A percentile compares a stretch with the other conserved stretches of the same genome.
Evolutionary conservation across 2,888 invertebrate species (phyloP).

Genomic region (Maniola hyperantus): DNA sequence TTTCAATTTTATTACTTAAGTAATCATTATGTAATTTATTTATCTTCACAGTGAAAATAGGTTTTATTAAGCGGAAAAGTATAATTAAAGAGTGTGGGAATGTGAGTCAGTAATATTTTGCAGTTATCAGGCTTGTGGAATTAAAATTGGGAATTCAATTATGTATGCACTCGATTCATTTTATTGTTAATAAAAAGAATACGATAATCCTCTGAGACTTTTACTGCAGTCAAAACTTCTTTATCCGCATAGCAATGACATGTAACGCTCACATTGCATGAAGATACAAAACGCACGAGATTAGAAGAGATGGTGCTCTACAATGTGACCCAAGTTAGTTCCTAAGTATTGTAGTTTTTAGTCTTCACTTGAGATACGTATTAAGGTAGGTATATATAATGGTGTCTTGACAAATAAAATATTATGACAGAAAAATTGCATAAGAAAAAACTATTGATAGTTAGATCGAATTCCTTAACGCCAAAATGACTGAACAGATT

Average conservation of each 20-base stretch:
- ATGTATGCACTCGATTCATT: constrained; percentile 80
- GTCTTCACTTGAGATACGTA: too few relatives aligned
- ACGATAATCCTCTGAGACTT: constrained; percentile 57
- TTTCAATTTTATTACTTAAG: constrained; percentile 50
- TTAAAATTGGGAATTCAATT: constrained; percentile 72
- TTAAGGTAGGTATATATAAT: too few relatives aligned
- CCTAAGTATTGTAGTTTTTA: too few relatives aligned
- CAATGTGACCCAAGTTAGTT: too few relatives aligned
- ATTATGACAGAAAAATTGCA: too few relatives aligned
- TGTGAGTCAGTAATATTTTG: constrained; percentile 55
- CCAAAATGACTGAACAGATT: too few relatives aligned
- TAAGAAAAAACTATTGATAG: too few relatives aligned
- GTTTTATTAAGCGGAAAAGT: constrained; percentile 42
- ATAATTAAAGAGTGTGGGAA: constrained; percentile 48
- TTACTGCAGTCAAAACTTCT: constrained; percentile 35
- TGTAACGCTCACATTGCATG: too few relatives aligned
- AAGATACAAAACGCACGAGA: too few relatives aligned
- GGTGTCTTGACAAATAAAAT: too few relatives aligned
- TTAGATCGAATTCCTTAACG: too few relatives aligned
- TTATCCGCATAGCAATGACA: neutral
- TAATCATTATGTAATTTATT: constrained; percentile 48
- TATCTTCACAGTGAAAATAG: constrained; percentile 47
- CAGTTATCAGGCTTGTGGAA: constrained; percentile 70
- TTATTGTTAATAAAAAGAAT: constrained; percentile 82
- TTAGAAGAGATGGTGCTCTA: too few relatives aligned